Percentiles rank a stretch among this genome's conserved stretches.
Conservation (phyloP, 2,888 invertebrate species). For the Trissolcus japonicus region DNA sequence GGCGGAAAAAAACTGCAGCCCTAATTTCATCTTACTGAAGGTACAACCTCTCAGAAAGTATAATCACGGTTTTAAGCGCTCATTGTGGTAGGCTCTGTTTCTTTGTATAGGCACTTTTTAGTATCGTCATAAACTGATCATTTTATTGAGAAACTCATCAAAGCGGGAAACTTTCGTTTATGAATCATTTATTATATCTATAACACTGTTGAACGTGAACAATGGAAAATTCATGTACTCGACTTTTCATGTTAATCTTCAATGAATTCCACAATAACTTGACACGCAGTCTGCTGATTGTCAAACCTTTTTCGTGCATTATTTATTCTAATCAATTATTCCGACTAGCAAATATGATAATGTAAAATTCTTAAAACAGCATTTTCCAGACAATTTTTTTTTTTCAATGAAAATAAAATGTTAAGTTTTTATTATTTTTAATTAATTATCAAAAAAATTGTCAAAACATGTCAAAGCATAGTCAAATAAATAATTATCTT, state of each 20-base stretch:
- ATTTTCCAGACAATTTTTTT: too few relatives aligned
- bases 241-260: conserved; percentile 9
- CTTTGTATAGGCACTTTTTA: conserved; percentile 9
- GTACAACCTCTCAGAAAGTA: too few relatives aligned
- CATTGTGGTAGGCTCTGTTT: conserved; percentile 17
- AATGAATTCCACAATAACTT: conserved; percentile 10
- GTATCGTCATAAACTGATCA: conserved; percentile 28
- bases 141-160: conserved; percentile 19
- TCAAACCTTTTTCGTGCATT: background rate
- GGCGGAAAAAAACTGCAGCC: too few relatives aligned
- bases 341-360: too few relatives aligned
- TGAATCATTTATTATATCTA: conserved; percentile 20
- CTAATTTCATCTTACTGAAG: too few relatives aligned
- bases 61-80: conserved; percentile 1
- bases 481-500: too few relatives aligned
- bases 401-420: too few relatives aligned
- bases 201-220: conserved; percentile 5
- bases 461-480: too few relatives aligned
- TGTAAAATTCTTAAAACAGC: too few relatives aligned
- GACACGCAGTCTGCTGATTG: background rate
- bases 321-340: background rate
- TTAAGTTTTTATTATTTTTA: too few relatives aligned
- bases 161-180: conserved; percentile 7
- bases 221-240: conserved; percentile 11
- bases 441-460: too few relatives aligned